Percentiles rank a stretch among this genome's conserved stretches.
Conservation (phyloP, 2,888 invertebrate genomes). For the Meliscaeva auricollis region DNA sequence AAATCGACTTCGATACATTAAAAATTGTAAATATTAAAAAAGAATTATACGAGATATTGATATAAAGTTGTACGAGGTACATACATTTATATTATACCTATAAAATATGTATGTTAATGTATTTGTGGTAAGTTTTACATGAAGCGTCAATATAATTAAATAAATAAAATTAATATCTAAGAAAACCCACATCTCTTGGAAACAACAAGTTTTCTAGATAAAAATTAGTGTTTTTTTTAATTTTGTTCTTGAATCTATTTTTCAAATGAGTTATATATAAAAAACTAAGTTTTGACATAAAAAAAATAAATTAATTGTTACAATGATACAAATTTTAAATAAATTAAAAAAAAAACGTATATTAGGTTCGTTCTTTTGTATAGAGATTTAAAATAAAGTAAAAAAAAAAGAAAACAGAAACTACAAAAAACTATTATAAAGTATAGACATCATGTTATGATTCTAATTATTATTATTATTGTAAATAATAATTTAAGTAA, state of each 20-base stretch:
- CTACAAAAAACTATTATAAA: constrained; percentile 33
- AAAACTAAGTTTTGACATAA: constrained; percentile 37
- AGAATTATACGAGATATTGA: constrained; percentile 39
- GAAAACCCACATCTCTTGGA: constrained; percentile 28
- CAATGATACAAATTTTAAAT: constrained; percentile 57
- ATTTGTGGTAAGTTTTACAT: constrained; percentile 78
- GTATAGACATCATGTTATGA: constrained; percentile 43
- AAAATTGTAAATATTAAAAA: constrained; percentile 62
- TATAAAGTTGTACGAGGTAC: constrained; percentile 51
- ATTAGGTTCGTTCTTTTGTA: constrained; percentile 70
- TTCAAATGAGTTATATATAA: constrained; percentile 33
- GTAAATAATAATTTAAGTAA: constrained; percentile 77
- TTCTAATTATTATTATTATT: constrained; percentile 66
- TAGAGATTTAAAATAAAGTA: constrained; percentile 58
- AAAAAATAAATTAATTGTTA: constrained; percentile 67
- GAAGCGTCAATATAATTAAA: constrained; percentile 67
- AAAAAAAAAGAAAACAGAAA: constrained; percentile 36
- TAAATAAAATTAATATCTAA: constrained; percentile 12
- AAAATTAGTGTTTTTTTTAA: constrained; percentile 35
- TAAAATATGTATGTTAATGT: constrained; percentile 55
- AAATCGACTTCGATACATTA: constrained; percentile 68
- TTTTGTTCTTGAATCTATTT: constrained; percentile 63
- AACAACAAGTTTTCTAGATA: constrained; percentile 12
- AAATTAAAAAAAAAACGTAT: constrained; percentile 36
- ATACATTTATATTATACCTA: constrained; percentile 52